phyloP scores from a whole-genome alignment of 2,797 vertebrate genomes.

The Muscicapa comitata region DNA sequence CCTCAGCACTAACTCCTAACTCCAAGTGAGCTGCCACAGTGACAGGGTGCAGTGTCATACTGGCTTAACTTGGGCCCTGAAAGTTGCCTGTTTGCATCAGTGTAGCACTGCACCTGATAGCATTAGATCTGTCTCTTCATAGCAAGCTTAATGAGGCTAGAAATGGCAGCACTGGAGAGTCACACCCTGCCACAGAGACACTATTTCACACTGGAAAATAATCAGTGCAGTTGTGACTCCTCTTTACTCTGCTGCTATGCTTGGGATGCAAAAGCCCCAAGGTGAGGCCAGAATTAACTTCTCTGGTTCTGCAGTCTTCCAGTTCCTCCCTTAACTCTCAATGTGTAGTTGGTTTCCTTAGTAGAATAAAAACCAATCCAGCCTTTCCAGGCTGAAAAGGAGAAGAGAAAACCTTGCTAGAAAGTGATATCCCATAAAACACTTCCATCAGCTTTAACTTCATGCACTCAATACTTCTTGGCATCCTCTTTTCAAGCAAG shows the following conservation, averaged over 20 bases:
- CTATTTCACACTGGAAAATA: not conserved
- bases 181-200: not conserved
- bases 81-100: not conserved
- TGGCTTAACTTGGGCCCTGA: not conserved
- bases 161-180: not conserved
- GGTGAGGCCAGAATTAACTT: not conserved
- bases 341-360: not conserved
- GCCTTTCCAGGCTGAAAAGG: not conserved
- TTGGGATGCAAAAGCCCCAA: not conserved
- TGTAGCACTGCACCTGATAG: not conserved
- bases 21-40: accelerated
- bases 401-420: not conserved
- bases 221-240: not conserved
- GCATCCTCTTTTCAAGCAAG: not conserved
- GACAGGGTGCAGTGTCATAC: no score
- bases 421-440: not conserved
- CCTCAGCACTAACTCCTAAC: not conserved
- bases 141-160: not conserved
- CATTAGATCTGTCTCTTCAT: not conserved
- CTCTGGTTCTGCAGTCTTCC: not conserved
- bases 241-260: not conserved
- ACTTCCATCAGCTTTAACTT: not conserved
- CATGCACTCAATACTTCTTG: not conserved
- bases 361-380: not conserved
- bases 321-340: not conserved